phyloP scores from a whole-genome alignment of 2,888 invertebrate genomes.

The Abrostola tripartita region DNA sequence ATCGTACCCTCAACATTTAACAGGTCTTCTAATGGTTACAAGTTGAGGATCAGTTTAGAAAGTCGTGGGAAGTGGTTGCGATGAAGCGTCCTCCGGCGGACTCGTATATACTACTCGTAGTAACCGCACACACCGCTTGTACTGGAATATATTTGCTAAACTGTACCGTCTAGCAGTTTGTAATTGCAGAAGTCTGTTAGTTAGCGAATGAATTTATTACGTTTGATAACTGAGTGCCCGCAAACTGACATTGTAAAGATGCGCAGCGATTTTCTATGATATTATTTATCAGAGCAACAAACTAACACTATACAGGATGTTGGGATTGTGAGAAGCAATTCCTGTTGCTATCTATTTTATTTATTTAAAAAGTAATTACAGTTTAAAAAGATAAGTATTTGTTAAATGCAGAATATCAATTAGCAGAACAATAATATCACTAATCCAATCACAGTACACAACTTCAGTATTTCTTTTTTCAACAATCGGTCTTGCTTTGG shows the following conservation, averaged over 20 bases:
- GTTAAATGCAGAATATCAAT: slow-evolving; percentile 9
- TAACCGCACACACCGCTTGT: slow-evolving; percentile 68
- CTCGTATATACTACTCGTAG: slow-evolving; percentile 54
- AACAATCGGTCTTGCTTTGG: slow-evolving; percentile 10
- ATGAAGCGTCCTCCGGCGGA: slow-evolving; percentile 40
- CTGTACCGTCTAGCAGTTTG: slow-evolving; percentile 67
- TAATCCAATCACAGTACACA: slow-evolving; percentile 32
- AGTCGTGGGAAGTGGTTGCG: slow-evolving; percentile 52
- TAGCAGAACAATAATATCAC: slow-evolving; percentile 22
- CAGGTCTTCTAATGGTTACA: slow-evolving; percentile 61
- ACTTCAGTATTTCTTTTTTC: slow-evolving; percentile 14
- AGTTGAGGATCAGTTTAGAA: slow-evolving; percentile 59
- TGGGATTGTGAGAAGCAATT: no score
- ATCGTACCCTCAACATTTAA: slow-evolving; percentile 58
- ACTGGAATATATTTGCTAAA: slow-evolving; percentile 70
- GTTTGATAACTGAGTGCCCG: slow-evolving; percentile 61
- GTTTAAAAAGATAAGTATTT: background rate
- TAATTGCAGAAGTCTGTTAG: slow-evolving; percentile 71
- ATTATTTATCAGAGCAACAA: background rate
- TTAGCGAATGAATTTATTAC: slow-evolving; percentile 49
- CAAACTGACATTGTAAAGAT: slow-evolving; percentile 53
- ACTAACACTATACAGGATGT: no score
- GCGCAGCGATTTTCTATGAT: slow-evolving; percentile 25
- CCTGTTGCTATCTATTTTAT: no score
- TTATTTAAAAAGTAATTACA: background rate